Evolutionary conservation across 2,888 invertebrate species (phyloP).

Genomic region (Choreutis nemorana): DNA sequence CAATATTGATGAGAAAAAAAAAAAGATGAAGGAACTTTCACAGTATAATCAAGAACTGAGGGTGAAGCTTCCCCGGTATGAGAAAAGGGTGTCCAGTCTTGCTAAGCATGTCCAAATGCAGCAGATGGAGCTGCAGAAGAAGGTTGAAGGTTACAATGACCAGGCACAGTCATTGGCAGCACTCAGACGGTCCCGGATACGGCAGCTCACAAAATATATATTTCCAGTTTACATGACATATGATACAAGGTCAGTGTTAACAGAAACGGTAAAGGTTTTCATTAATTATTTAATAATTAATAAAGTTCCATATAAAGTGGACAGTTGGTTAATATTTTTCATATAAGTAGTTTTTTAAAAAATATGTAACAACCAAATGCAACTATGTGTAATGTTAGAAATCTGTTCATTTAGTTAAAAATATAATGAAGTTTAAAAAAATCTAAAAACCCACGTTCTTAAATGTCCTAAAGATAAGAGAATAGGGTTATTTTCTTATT

Average conservation of each 20-base stretch:
- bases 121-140: slow-evolving; percentile 34
- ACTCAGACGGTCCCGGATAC: slow-evolving; percentile 40
- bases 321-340: too few relatives aligned
- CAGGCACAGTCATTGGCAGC: slow-evolving; percentile 35
- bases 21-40: slow-evolving; percentile 26
- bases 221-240: slow-evolving; percentile 58
- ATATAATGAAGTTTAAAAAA: too few relatives aligned
- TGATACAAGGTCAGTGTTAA: slow-evolving; percentile 54
- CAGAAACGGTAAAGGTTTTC: too few relatives aligned
- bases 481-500: too few relatives aligned
- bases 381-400: too few relatives aligned
- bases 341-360: too few relatives aligned
- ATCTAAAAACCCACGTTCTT: too few relatives aligned
- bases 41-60: slow-evolving; percentile 39
- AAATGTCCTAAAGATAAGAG: too few relatives aligned
- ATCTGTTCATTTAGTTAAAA: too few relatives aligned
- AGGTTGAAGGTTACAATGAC: slow-evolving; percentile 30
- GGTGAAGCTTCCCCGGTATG: slow-evolving; percentile 45
- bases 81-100: slow-evolving; percentile 43
- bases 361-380: too few relatives aligned
- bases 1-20: slow-evolving; percentile 37
- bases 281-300: too few relatives aligned
- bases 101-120: slow-evolving; percentile 38
- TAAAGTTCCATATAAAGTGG: too few relatives aligned
- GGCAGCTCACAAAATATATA: slow-evolving; percentile 51